Evolutionary conservation across 2,113 vertebrate genomes (phyloP), one percentile per base, ranked within the genome.

Genomic region (Rhinichthys klamathensis): DNA sequence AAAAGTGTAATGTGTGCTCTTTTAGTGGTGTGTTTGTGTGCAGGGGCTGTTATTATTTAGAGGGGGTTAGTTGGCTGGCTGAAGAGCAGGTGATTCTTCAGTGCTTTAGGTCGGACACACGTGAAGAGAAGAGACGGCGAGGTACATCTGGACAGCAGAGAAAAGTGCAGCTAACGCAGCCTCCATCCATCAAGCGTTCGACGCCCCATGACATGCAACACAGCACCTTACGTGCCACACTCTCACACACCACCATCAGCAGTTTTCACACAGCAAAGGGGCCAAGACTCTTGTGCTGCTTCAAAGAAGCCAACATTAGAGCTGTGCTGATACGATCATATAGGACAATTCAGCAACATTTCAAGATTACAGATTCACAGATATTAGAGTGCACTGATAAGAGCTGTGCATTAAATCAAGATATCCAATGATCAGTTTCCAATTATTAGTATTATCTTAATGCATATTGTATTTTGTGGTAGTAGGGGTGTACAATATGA

Each of bases 21-120:
- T 86, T 82, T 60, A n/a, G 30, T 25, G 6, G 13, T 27, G 25
- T 35, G 75, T n/a, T 11, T 30, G 60, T 30, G 9, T 30, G 61
- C 38, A 79, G n/a, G 30, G 30, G 70, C 10, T 75, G 69, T 41
- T 60, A 21, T 38, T 61, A 72, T 78, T 79, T 83, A 70, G 79
- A 61, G 38, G 15, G 23, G 76, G 74, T 84, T 87, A 87, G 65
- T 84, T 84, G 86, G 63, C 77, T 63, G 83, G 74, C 63, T 79
- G 74, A 70, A 74, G 61, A 83, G 23, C 63, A 51, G 78, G 61
- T 60, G 41, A 51, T 73, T 72, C 81, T 61, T 82, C 23, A 63
- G 30, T 46, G 75, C 81, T 79, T 74, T 54, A 27, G 70, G 63
- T 44, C 38, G 11, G 13, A 30, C 23, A n/a, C n/a, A n/a, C n/a